Evolutionary conservation across 2,888 invertebrate species (phyloP), one percentile per base, ranked within the genome.

Genomic region (Microctonus hyperodae): DNA sequence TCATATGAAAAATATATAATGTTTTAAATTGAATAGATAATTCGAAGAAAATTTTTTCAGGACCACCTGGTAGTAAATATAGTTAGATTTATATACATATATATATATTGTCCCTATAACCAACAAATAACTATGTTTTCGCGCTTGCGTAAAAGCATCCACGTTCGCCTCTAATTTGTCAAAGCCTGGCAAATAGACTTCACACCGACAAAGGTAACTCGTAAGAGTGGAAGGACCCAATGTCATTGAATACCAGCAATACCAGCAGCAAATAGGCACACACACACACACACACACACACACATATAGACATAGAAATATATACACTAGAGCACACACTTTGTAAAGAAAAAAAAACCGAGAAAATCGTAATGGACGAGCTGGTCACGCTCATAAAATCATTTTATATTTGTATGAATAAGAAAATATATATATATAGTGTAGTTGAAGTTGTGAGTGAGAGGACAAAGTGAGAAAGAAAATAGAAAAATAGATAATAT

Each of bases 151-250:
- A 6, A 56, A 58, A 48, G 65, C 65, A 69, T 70, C 58, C 31
- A 72, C 72, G 65, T 71, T 69, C 67, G 70, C 62, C 50, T 67
- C 70, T 75, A 79, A 79, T 79, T 79, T 79, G 79, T 79, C 79
- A 79, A 73, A 68, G 28, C 65, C 73, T 73, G 69, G 74, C 74
- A 70, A 77, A 76, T 73, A 70, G 67, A 68, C 65, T 60, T 57
- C n/a, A 65, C 67, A 66, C 71, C 75, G 75, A 79, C 78, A 77
- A 79, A 74, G 75, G 71, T 44, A 60, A 64, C 68, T 70, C 72
- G 71, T 69, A 67, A 64, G 62, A 64, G 58, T 57, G 40, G 48
- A 56, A 63, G 58, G 55, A 31, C 53, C 51, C 50, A 37, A 53
- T 65, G 55, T 44, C 28, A 40, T 50, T 51, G 53, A 60, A 44